Base-by-base conservation (phyloP, 2,797 vertebrate genomes). In the Hyperoplus immaculatus region DNA sequence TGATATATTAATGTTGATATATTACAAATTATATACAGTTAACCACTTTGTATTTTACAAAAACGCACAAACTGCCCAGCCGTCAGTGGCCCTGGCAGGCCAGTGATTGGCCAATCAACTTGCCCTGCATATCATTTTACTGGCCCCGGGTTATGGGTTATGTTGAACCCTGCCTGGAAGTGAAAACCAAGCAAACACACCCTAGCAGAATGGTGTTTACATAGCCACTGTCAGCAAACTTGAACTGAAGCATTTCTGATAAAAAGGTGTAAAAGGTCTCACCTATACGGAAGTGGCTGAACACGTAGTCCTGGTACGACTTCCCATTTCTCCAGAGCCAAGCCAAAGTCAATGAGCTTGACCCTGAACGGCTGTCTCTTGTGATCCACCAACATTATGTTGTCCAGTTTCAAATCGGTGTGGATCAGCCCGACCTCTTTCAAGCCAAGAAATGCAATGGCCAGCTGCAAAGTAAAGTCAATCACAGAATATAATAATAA, bases 301-400 rank as follows among this genome's bases (percentile, higher is more conserved):
- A 55, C 14, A 12, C 0, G 0, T 4, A 29, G 0, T 18, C 43
- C 50, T 16, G 5, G 14, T 1, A 0, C 6, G 29, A 1, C 36
- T 62, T 78, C 18, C 0, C 2, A 21, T 38, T 2, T 72, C 11
- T 38, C 10, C 1, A 67, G 12, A 56, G 15, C 0, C 13, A 73
- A 50, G 45, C 63, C 77, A 57, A 73, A 68, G 39, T 68, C 69
- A 18, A 68, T 72, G 15, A 78, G 6, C 43, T 56, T 78, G 36
- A 50, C 49, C 43, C 50, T 78, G 63, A 72, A 62, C 0, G 63
- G 57, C 57, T 43, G 43, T 6, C 0, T 49, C 15, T 50, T 0
- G 5, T 72, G 63, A 39, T 78, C n/a, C 50, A 72, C 57, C 63
- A 78, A 45, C 63, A 73, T 56, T 36, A 68, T 16, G 16, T 72